phyloP scores from a whole-genome alignment of 2,888 invertebrate species.

The Mimachlamys varia region DNA sequence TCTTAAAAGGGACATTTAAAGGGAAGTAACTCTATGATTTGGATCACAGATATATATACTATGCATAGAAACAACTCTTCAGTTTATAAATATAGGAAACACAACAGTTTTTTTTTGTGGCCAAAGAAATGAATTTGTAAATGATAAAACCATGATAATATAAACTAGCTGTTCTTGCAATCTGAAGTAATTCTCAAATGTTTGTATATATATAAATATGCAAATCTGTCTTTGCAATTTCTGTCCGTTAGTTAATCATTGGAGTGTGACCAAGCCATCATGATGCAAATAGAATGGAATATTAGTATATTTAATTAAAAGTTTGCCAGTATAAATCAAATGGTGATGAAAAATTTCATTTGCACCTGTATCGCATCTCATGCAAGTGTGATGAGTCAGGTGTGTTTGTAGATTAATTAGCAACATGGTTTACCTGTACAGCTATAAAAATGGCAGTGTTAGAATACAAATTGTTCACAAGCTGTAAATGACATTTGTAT shows the following conservation, averaged over 20 bases:
- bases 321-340: no score
- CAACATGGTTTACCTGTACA: not conserved
- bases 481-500: not conserved
- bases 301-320: not conserved
- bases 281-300: not conserved
- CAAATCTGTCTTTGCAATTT: not conserved
- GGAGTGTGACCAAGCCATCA: not conserved
- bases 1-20: no score
- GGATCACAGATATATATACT: no score
- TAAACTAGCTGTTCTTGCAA: not conserved
- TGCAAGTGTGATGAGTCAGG: not conserved
- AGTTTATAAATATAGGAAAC: no score
- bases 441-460: no score
- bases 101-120: no score
- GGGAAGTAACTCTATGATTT: no score
- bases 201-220: no score
- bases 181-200: not conserved
- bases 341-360: not conserved
- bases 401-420: not conserved
- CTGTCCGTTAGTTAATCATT: not conserved
- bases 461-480: not conserved
- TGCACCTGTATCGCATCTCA: not conserved
- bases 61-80: no score
- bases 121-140: no score
- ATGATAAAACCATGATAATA: no score